Percentiles rank a stretch among this genome's conserved stretches.
Conservation (phyloP, 2,113 vertebrate genomes). For the Takifugu bimaculatus region DNA sequence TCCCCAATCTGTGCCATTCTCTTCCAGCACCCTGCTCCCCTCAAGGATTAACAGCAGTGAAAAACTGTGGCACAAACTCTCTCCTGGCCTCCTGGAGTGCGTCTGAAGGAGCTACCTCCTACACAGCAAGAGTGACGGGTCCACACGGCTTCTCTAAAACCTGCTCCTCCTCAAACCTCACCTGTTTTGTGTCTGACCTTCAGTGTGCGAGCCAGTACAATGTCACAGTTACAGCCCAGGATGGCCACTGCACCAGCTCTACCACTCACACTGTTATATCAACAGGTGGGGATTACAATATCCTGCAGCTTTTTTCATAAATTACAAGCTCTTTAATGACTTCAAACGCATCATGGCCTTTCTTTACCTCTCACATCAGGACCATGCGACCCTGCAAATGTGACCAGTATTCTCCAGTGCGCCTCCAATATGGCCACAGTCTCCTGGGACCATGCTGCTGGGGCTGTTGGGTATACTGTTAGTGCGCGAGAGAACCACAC, state of each 20-base stretch:
- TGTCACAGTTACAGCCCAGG: slow-evolving; percentile 37
- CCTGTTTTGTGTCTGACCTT: slow-evolving; percentile 46
- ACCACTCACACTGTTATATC: slow-evolving; percentile 28
- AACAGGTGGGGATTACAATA: slow-evolving; percentile 28
- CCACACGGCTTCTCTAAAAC: slow-evolving; percentile 25
- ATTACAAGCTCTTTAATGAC: not conserved
- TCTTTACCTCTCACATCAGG: slow-evolving; percentile 32
- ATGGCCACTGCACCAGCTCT: slow-evolving; percentile 43
- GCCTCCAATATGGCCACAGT: slow-evolving; percentile 49
- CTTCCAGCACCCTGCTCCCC: slow-evolving; percentile 58
- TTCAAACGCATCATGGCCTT: not conserved
- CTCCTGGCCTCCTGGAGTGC: slow-evolving; percentile 52
- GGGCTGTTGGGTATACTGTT: slow-evolving; percentile 54
- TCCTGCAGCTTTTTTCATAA: slow-evolving; percentile 1
- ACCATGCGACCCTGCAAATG: slow-evolving; percentile 61
- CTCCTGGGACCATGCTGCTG: slow-evolving; percentile 53
- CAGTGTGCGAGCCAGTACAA: slow-evolving; percentile 56
- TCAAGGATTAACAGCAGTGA: slow-evolving; percentile 25
- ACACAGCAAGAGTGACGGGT: slow-evolving; percentile 40
- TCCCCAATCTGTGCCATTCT: not conserved
- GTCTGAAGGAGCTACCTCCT: slow-evolving; percentile 39
- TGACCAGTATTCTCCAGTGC: slow-evolving; percentile 55
- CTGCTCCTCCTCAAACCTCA: slow-evolving; percentile 35
- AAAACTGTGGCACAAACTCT: slow-evolving; percentile 39
- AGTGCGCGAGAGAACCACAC: slow-evolving; percentile 27